Evolutionary conservation across 2,797 vertebrate species (phyloP).

Genomic region (Naso thynnoides): DNA sequence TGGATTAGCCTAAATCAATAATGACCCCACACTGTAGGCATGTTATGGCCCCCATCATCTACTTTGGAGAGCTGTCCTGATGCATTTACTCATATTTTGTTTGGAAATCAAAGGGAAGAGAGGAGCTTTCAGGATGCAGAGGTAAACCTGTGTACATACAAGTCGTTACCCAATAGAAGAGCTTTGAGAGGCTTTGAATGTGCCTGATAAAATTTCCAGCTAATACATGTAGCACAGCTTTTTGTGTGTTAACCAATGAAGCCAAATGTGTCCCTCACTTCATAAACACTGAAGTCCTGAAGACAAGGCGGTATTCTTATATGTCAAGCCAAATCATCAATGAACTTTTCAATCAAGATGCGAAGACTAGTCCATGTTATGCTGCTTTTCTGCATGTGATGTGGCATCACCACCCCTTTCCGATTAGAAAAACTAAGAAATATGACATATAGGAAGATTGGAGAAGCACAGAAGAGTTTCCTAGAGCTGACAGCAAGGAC

Average conservation of each 20-base stretch:
- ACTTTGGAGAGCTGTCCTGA: constrained; percentile 17
- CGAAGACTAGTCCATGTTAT: background rate
- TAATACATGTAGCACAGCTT: background rate
- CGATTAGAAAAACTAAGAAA: background rate
- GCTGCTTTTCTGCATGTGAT: background rate
- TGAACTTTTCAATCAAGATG: constrained; percentile 31
- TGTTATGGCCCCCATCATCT: constrained; percentile 35
- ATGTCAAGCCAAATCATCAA: constrained; percentile 18
- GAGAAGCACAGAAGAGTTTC: background rate
- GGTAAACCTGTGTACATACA: constrained; percentile 34
- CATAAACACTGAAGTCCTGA: constrained; percentile 1
- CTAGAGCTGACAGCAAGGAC: background rate
- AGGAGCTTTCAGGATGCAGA: constrained; percentile 23
- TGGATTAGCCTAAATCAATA: constrained; percentile 74
- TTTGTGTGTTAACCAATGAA: constrained; percentile 12
- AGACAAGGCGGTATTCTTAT: background rate
- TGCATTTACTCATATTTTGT: constrained; percentile 35
- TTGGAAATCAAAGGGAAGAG: constrained; percentile 17
- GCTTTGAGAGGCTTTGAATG: constrained; percentile 13
- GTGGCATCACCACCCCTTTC: background rate
- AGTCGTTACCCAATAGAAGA: constrained; percentile 10
- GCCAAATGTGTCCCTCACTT: constrained; percentile 22
- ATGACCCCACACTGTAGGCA: constrained; percentile 55
- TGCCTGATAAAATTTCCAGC: constrained; percentile 3
- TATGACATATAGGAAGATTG: background rate